Evolutionary conservation across 1,140 invertebrate species (phyloP).

Genomic region (Drosophila leontia): DNA sequence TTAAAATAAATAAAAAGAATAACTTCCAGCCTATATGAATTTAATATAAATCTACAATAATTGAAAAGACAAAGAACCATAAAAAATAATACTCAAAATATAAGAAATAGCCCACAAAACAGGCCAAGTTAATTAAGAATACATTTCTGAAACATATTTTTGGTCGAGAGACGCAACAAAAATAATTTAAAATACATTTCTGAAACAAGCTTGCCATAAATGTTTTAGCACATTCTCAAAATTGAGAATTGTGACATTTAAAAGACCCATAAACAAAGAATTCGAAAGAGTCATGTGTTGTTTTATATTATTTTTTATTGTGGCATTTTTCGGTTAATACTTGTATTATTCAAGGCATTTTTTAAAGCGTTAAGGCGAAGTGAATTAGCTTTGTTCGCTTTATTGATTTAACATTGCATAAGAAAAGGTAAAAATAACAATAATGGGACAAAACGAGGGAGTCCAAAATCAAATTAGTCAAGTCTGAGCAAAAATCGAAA

Average conservation of each 20-base stretch:
- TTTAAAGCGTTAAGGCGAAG: slow-evolving; percentile 19
- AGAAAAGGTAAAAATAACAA: slow-evolving; percentile 30
- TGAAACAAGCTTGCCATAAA: slow-evolving; percentile 31
- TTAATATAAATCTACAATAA: not conserved
- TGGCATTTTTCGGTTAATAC: slow-evolving; percentile 8
- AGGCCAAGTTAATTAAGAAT: slow-evolving; percentile 15
- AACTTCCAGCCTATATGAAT: not conserved
- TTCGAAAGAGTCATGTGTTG: slow-evolving; percentile 4
- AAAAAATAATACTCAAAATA: not conserved
- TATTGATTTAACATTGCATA: slow-evolving; percentile 80
- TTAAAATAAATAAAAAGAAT: not conserved
- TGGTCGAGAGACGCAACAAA: not conserved
- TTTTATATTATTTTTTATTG: slow-evolving; percentile 4
- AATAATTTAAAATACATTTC: slow-evolving; percentile 43
- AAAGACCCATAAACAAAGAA: slow-evolving; percentile 41
- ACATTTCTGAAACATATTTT: slow-evolving; percentile 14
- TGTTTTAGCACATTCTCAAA: slow-evolving; percentile 48
- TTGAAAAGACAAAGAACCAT: slow-evolving; percentile 3
- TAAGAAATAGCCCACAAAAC: slow-evolving; percentile 12
- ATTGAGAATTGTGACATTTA: slow-evolving; percentile 52
- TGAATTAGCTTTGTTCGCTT: slow-evolving; percentile 51
- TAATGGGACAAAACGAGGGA: slow-evolving; percentile 12
- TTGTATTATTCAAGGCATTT: slow-evolving; percentile 15
- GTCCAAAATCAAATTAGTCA: slow-evolving; percentile 45
- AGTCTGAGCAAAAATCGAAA: slow-evolving; percentile 46